Base-by-base conservation (phyloP, 1,140 invertebrate species). In the Tyrophagus putrescentiae region DNA sequence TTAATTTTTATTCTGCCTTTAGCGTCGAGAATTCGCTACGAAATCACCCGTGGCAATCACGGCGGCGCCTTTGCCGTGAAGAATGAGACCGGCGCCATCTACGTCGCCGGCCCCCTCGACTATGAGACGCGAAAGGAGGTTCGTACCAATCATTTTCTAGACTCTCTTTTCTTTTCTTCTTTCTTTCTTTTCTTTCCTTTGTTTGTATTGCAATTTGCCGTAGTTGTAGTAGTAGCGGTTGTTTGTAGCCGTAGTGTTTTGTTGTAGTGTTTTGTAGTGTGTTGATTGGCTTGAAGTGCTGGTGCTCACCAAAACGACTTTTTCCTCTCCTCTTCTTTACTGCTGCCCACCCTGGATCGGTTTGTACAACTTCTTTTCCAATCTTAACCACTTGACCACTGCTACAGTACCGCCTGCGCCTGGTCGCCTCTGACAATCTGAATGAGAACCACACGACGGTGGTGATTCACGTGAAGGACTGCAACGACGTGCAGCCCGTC, bases 11-110 rank as follows among this genome's bases (percentile, higher is more conserved):
- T 53, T 18, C 54, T 16, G 45, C 7, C 44, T 81, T 60, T 79
- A 95, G 91, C 90, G 70, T 94, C 91, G 74, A 85, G 87, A 81
- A 91, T 97, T 80, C 87, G 89, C 78, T 96, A 96, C 79, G 89
- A 94, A 81, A 96, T 96, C 75, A 94, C 88, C 72, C 89, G 87
- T 80, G 93, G 92, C 78, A 96, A 97, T 82, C 90, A 90, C 63
- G 56, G 60, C 33, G 90, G 90, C 68, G 87, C 90, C 31, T 97
- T 98, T 74, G 89, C 89, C 62, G 90, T 98, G 63, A 91, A 96
- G 75, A 92, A 92, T 72, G 89, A 89, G 81, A 94, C 90, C 62
- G 93, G 93, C 64, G 89, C 87, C 69, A 95, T 98, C 75, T 96
- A 93, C 72, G 90, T 95, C 45, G 89, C 92, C 23, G 87, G 90